phyloP scores from a whole-genome alignment of 1,140 invertebrate genomes.

The Pectinophora gossypiella region DNA sequence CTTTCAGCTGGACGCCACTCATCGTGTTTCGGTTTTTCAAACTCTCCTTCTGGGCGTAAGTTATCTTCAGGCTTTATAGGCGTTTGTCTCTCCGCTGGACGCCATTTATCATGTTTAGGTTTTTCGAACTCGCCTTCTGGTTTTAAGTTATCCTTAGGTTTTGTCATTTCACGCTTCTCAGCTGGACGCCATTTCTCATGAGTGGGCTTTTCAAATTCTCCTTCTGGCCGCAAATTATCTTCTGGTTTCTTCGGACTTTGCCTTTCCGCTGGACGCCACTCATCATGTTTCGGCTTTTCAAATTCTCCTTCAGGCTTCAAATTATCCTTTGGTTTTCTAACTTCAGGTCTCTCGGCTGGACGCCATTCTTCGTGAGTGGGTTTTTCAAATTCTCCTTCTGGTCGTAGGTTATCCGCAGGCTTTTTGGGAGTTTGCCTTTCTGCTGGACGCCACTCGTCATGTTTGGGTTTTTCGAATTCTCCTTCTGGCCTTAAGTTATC shows the following conservation, averaged over 20 bases:
- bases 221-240: slow-evolving; percentile 78
- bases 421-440: slow-evolving; percentile 55
- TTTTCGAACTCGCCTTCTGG: slow-evolving; percentile 80
- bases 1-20: slow-evolving; percentile 59
- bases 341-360: slow-evolving; percentile 75
- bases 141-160: slow-evolving; percentile 76
- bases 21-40: slow-evolving; percentile 61
- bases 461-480: slow-evolving; percentile 65
- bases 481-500: slow-evolving; percentile 76
- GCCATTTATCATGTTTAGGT: slow-evolving; percentile 72
- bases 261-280: slow-evolving; percentile 63
- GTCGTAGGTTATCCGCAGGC: slow-evolving; percentile 76
- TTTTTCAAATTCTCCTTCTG: slow-evolving; percentile 80
- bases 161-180: slow-evolving; percentile 51
- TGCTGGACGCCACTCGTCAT: slow-evolving; percentile 52
- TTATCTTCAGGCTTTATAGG: slow-evolving; percentile 75
- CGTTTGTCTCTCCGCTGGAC: slow-evolving; percentile 65
- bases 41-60: slow-evolving; percentile 76
- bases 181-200: slow-evolving; percentile 49
- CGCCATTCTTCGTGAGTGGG: slow-evolving; percentile 66
- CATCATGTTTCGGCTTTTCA: slow-evolving; percentile 54
- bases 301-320: slow-evolving; percentile 76
- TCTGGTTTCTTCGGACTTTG: slow-evolving; percentile 61
- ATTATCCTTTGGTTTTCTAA: slow-evolving; percentile 78
- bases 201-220: slow-evolving; percentile 75